These are phyloP conservation scores for Eubasilissa regina DNA, from an alignment of 1,140 invertebrate genomes.

Conservation along the genomic window DNA sequence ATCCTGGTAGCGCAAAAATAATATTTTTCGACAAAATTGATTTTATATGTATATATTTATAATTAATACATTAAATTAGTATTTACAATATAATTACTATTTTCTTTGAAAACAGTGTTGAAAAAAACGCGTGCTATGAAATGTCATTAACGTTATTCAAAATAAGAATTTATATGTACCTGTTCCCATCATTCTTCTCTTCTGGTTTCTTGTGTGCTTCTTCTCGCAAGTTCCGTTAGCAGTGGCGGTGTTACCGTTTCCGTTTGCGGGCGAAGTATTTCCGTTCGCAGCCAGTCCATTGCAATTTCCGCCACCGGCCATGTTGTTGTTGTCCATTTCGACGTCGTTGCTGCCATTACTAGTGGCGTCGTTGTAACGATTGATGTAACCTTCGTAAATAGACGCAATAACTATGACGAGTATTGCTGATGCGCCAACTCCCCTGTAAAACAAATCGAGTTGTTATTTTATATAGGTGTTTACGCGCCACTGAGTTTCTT, in stretches of 20 bases:
- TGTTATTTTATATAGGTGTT: background rate
- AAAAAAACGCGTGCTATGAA: no score
- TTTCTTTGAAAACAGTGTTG: no score
- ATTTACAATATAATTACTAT: no score
- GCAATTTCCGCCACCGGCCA: constrained; percentile 52
- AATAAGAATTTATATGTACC: constrained; percentile 27
- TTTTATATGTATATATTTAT: no score
- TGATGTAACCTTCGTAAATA: constrained; percentile 72
- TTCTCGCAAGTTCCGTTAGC: background rate
- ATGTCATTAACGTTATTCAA: background rate
- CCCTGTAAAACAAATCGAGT: constrained; percentile 64
- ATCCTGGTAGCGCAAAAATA: no score
- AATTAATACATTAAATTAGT: no score
- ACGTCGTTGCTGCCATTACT: constrained; percentile 61
- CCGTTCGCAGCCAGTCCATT: constrained; percentile 50
- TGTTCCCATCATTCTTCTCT: constrained; percentile 26
- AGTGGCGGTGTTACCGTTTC: background rate
- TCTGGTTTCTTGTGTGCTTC: background rate
- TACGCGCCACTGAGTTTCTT: no score
- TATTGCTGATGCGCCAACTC: constrained; percentile 66
- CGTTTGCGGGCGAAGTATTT: constrained; percentile 56
- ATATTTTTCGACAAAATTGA: no score
- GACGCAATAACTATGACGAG: constrained; percentile 76
- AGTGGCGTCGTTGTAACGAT: constrained; percentile 63
- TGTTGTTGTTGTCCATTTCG: constrained; percentile 69